Evolutionary conservation across 2,113 vertebrate species (phyloP).

Genomic region (Uria aalge): DNA sequence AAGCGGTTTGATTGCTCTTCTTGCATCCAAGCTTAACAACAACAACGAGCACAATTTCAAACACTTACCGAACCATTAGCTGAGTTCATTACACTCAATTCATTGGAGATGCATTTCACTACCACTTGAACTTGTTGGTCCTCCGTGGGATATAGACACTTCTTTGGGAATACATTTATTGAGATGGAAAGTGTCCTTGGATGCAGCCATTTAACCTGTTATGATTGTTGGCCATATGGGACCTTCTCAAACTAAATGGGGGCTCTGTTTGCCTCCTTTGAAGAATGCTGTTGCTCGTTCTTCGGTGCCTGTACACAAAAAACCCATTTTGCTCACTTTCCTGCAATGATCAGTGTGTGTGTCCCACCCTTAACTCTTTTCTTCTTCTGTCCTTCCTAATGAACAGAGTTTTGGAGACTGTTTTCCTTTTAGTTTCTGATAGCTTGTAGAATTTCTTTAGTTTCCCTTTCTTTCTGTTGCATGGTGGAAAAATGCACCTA

Average conservation of each 20-base stretch:
- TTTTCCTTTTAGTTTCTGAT: neutral
- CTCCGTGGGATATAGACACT: neutral
- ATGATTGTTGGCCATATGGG: neutral
- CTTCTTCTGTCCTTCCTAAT: no score
- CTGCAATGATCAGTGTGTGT: neutral
- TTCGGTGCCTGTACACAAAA: neutral
- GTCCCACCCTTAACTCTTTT: neutral
- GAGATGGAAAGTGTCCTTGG: neutral
- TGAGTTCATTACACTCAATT: accelerated
- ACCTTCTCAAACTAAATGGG: neutral
- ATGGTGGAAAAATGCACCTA: neutral
- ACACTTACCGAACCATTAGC: neutral
- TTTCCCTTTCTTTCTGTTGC: neutral
- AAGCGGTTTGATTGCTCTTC: neutral
- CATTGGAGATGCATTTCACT: neutral
- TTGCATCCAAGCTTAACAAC: neutral
- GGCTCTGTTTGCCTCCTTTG: neutral
- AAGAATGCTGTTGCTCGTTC: neutral
- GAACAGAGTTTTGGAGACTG: neutral
- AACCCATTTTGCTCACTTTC: neutral
- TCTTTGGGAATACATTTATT: neutral
- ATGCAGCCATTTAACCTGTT: neutral
- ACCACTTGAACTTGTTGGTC: neutral
- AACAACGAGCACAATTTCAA: neutral
- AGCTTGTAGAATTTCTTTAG: neutral